phyloP scores from a whole-genome alignment of 2,113 vertebrate species.

The Gopherus evgoodei region DNA sequence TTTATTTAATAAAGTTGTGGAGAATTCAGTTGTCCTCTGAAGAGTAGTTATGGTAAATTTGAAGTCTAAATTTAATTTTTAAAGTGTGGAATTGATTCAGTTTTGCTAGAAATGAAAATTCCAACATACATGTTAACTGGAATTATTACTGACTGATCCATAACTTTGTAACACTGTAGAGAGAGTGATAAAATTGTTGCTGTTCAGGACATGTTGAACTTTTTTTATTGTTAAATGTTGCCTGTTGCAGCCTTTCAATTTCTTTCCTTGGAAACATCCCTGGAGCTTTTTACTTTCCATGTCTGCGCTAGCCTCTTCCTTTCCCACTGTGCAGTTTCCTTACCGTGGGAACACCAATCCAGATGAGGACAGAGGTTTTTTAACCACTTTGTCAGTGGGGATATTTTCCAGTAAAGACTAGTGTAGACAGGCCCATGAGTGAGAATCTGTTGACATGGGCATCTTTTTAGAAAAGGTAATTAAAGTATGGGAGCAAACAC shows the following conservation, averaged over 20 bases:
- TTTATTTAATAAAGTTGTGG: background rate
- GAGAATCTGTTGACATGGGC: background rate
- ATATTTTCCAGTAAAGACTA: background rate
- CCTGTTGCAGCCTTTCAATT: background rate
- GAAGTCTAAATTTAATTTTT: background rate
- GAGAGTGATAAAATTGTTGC: background rate
- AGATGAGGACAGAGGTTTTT: background rate
- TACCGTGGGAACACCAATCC: conserved; percentile 3
- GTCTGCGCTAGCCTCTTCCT: background rate
- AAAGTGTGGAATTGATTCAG: background rate
- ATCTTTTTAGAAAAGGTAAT: conserved; percentile 9
- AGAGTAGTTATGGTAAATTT: background rate
- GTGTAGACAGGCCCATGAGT: background rate
- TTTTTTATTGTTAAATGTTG: background rate
- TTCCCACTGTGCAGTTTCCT: background rate
- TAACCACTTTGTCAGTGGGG: background rate
- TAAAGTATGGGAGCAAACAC: conserved; percentile 12
- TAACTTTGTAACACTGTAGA: background rate
- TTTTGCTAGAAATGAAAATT: background rate
- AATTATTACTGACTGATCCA: background rate
- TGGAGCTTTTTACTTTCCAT: background rate
- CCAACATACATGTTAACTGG: background rate
- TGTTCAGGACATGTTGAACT: background rate
- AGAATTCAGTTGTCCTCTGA: background rate
- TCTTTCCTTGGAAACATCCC: background rate